Evolutionary conservation across 2,113 vertebrate species (phyloP).

Genomic region (Neotoma lepida): DNA sequence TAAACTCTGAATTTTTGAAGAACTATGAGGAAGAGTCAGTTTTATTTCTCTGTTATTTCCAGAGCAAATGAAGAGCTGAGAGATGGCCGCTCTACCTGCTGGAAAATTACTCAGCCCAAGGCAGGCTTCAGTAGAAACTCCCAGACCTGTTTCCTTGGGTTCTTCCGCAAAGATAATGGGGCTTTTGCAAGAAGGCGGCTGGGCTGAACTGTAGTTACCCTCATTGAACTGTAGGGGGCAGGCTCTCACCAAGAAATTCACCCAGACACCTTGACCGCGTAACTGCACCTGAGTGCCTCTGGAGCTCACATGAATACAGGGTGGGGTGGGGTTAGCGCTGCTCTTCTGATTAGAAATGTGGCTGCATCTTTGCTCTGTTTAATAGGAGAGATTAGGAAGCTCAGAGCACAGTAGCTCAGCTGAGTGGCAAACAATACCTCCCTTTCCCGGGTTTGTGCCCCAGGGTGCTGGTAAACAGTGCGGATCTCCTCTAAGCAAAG

Average conservation of each 20-base stretch:
- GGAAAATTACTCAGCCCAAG: background rate
- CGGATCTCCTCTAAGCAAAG: slow-evolving; percentile 65
- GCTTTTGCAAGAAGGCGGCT: background rate
- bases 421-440: slow-evolving; percentile 20
- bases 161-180: background rate
- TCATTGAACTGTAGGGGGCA: slow-evolving; percentile 65
- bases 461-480: slow-evolving; percentile 56
- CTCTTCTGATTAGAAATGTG: slow-evolving; percentile 62
- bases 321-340: background rate
- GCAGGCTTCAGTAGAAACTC: background rate
- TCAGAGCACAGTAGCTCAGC: slow-evolving; percentile 49
- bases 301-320: no score
- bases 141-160: background rate
- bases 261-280: background rate
- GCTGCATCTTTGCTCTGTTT: slow-evolving; percentile 35
- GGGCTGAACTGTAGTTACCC: slow-evolving; percentile 32
- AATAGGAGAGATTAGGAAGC: slow-evolving; percentile 57
- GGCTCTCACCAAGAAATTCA: slow-evolving; percentile 48
- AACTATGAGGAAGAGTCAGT: background rate
- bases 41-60: background rate
- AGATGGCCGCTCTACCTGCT: background rate
- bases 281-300: background rate
- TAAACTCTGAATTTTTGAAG: background rate
- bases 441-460: slow-evolving; percentile 63
- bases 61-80: background rate